Evolutionary conservation across 2,888 invertebrate species (phyloP).

Genomic region (Melitaea athalia): DNA sequence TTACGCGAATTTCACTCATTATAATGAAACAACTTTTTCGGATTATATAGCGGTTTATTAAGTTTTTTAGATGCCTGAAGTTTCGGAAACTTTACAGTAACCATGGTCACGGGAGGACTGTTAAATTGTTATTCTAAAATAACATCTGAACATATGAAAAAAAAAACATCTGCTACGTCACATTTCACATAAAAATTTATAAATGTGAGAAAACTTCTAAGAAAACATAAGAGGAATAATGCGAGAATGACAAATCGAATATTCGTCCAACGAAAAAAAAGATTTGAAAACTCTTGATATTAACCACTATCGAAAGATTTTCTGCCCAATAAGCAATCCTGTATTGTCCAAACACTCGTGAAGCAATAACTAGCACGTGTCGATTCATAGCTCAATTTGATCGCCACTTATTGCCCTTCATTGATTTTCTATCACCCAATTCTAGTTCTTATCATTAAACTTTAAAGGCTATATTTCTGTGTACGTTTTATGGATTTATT

Average conservation of each 20-base stretch:
- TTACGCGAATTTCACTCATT: no score
- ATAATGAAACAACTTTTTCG: no score
- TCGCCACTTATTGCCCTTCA: conserved; percentile 53
- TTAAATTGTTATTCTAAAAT: no score
- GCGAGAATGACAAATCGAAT: neutral
- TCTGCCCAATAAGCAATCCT: conserved; percentile 75
- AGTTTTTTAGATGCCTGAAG: no score
- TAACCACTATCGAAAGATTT: conserved; percentile 51
- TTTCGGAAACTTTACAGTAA: no score
- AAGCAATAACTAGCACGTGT: conserved; percentile 79
- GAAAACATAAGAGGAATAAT: neutral
- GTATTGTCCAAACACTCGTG: conserved; percentile 76
- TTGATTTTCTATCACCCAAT: conserved; percentile 39
- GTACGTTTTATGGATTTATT: conserved; percentile 38
- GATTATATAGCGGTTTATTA: no score
- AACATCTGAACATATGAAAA: neutral
- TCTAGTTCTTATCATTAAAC: conserved; percentile 14
- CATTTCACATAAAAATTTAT: neutral
- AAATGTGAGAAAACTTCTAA: neutral
- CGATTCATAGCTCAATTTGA: conserved; percentile 76
- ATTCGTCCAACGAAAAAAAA: neutral
- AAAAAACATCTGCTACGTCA: neutral
- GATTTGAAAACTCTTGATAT: conserved; percentile 8
- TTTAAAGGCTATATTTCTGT: conserved; percentile 35
- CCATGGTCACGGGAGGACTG: no score